Conservation (phyloP, 2,113 vertebrate genomes). For the human (Homo sapiens) region GRCh38 chr2:23155501-23156000, state of each 20-base stretch:
- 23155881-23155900: neutral
- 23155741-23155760: slow-evolving; percentile 17
- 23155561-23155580: neutral
- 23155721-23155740: neutral
- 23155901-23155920: neutral
- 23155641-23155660: neutral
- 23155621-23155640: neutral
- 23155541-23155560: neutral
- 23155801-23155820: neutral
- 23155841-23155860: neutral
- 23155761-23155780: neutral
- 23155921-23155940: neutral
- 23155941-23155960: neutral
- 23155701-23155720: slow-evolving; percentile 3
- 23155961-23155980: neutral
- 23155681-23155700: neutral
- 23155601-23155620: neutral
- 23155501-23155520: neutral
- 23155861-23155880: neutral
- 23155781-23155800: neutral
- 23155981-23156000: neutral
- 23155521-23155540: neutral
- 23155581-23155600: neutral
- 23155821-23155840: neutral
- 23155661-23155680: neutral